Conservation (phyloP, 2,888 invertebrate species). For the Cephalotes varians region DNA sequence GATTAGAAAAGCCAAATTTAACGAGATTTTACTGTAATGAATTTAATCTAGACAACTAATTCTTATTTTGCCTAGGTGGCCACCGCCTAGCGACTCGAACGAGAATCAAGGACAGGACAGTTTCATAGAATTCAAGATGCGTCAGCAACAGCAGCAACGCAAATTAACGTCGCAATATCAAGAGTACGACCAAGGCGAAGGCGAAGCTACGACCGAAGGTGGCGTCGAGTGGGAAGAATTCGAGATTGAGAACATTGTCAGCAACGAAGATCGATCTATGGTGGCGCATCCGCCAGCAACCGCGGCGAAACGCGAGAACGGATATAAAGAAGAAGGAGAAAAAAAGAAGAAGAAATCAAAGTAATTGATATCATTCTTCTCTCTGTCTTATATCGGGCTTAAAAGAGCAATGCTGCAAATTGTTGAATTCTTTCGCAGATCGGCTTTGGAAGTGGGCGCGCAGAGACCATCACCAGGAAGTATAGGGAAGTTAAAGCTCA, state of each 20-base stretch:
- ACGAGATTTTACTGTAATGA: no score
- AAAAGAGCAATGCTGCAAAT: background rate
- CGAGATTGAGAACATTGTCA: constrained; percentile 89
- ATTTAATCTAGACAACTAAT: background rate
- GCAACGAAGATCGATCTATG: constrained; percentile 79
- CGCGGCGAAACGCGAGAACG: constrained; percentile 79
- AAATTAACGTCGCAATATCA: constrained; percentile 92
- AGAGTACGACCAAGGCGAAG: constrained; percentile 85
- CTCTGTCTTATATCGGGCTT: background rate
- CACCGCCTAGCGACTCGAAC: constrained; percentile 92
- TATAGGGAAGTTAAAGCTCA: constrained; percentile 95
- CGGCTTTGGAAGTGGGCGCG: constrained; percentile 93
- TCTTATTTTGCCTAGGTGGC: constrained; percentile 88
- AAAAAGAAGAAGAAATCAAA: constrained; percentile 84
- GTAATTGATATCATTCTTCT: constrained; percentile 69
- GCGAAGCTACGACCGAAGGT: constrained; percentile 83
- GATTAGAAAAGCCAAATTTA: no score
- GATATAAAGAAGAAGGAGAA: constrained; percentile 82
- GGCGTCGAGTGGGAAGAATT: constrained; percentile 95
- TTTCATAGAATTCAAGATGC: constrained; percentile 95
- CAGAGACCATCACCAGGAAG: constrained; percentile 94
- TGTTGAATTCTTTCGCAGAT: constrained; percentile 73
- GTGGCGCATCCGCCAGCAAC: constrained; percentile 72
- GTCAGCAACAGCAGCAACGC: constrained; percentile 90
- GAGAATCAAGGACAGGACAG: constrained; percentile 91